A percentile compares a stretch with the other conserved stretches of the same genome.
phyloP scores from a whole-genome alignment of 2,797 vertebrate species.

The Trematomus bernacchii region DNA sequence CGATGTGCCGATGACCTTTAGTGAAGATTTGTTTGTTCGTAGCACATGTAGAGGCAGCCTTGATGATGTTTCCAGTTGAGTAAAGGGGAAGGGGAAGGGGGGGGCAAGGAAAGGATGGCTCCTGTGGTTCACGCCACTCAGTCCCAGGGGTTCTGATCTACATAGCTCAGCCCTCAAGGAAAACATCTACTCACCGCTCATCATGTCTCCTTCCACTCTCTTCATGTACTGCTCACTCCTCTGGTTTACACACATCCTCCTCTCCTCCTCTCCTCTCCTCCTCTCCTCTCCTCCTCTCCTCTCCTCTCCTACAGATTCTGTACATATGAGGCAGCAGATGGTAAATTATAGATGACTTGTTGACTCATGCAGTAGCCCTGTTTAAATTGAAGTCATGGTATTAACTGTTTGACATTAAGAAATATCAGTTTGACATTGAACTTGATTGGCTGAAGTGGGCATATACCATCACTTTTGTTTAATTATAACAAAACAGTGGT shows the following conservation, averaged over 20 bases:
- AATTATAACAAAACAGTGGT: background rate
- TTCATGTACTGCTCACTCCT: background rate
- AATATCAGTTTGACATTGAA: too few species aligned
- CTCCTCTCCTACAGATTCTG: constrained; percentile 45
- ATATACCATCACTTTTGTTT: too few species aligned
- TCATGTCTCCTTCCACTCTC: constrained; percentile 6
- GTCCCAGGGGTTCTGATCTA: constrained; percentile 70
- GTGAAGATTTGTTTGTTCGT: constrained; percentile 35
- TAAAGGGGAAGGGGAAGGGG: background rate
- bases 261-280: background rate
- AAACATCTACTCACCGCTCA: constrained; percentile 52
- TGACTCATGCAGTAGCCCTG: constrained; percentile 58
- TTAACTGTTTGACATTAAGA: background rate
- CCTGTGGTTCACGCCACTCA: constrained; percentile 36
- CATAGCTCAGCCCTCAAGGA: constrained; percentile 65
- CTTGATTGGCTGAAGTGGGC: too few species aligned
- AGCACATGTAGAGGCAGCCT: constrained; percentile 22
- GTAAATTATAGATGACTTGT: constrained; percentile 77
- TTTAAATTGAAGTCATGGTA: constrained; percentile 3
- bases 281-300: constrained; percentile 21
- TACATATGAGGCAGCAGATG: constrained; percentile 76
- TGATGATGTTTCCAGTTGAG: constrained; percentile 11
- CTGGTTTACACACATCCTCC: background rate
- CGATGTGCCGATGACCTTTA: constrained; percentile 47
- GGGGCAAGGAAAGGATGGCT: background rate